Evolutionary conservation across 2,888 invertebrate genomes (phyloP).

Genomic region (Ariolimax columbianus): DNA sequence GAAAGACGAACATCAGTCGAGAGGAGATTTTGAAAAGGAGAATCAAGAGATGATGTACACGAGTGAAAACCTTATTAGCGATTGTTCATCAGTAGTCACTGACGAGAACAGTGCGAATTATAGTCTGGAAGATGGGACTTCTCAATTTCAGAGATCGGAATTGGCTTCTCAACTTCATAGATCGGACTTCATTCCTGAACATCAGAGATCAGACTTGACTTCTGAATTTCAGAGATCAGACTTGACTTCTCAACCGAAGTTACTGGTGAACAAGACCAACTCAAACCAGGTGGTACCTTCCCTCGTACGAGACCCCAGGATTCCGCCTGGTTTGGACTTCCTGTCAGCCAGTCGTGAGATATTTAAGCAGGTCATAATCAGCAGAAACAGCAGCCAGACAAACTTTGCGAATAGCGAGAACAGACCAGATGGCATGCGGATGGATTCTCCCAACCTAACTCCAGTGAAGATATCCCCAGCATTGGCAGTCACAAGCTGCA

Average conservation of each 20-base stretch:
- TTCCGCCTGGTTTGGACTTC: constrained; percentile 23
- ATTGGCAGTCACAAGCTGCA: background rate
- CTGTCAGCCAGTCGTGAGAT: constrained; percentile 35
- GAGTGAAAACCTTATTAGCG: background rate
- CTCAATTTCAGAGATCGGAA: background rate
- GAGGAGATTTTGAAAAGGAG: background rate
- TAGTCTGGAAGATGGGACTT: background rate
- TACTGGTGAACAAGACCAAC: background rate
- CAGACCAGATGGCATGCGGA: background rate
- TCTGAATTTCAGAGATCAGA: background rate
- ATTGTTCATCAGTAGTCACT: background rate
- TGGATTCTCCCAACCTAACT: background rate
- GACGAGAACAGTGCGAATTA: background rate
- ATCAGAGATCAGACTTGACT: background rate
- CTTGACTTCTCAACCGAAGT: background rate
- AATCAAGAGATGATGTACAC: background rate
- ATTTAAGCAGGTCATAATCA: constrained; percentile 9
- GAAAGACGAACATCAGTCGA: constrained; percentile 40
- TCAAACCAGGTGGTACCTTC: background rate
- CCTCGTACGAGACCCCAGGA: background rate
- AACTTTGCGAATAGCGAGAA: background rate
- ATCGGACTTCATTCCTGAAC: background rate
- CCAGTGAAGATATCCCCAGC: background rate
- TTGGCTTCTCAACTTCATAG: background rate
- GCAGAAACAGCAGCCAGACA: background rate